Conservation (phyloP, 2,797 vertebrate genomes). For the Xiphophorus birchmanni region DNA sequence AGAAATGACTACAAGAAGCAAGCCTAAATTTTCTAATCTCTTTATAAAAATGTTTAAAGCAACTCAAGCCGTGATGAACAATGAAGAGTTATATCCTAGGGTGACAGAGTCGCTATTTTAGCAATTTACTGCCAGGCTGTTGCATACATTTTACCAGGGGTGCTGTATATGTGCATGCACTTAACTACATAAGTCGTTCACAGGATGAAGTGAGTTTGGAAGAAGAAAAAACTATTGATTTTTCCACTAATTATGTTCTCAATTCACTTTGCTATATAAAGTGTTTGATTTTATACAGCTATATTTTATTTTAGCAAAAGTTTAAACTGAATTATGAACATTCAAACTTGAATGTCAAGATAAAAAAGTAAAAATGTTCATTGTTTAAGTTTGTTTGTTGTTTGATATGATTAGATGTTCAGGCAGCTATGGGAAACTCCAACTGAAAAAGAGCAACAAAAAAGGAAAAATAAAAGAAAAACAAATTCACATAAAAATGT, state of each 20-base stretch:
- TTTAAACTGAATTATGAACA: background rate
- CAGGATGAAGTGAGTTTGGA: too few relatives aligned
- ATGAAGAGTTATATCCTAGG: background rate
- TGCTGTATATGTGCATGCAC: background rate
- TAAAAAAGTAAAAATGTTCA: background rate
- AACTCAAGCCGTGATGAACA: background rate
- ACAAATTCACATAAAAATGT: constrained; percentile 52
- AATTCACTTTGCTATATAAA: background rate
- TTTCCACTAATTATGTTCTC: background rate
- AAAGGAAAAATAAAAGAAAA: too few relatives aligned
- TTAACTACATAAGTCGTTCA: background rate
- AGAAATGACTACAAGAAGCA: background rate
- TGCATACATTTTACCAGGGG: background rate
- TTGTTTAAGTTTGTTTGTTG: background rate
- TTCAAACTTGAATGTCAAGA: background rate
- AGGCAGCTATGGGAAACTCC: background rate
- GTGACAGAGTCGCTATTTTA: background rate
- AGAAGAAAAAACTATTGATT: background rate
- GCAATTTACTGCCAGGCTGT: background rate
- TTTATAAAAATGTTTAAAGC: background rate
- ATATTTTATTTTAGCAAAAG: background rate
- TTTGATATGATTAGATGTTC: background rate
- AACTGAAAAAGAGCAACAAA: constrained; percentile 2
- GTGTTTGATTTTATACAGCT: background rate
- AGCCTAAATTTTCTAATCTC: background rate